Evolutionary conservation across 2,888 invertebrate genomes (phyloP).

Genomic region (Platynereis dumerilii): DNA sequence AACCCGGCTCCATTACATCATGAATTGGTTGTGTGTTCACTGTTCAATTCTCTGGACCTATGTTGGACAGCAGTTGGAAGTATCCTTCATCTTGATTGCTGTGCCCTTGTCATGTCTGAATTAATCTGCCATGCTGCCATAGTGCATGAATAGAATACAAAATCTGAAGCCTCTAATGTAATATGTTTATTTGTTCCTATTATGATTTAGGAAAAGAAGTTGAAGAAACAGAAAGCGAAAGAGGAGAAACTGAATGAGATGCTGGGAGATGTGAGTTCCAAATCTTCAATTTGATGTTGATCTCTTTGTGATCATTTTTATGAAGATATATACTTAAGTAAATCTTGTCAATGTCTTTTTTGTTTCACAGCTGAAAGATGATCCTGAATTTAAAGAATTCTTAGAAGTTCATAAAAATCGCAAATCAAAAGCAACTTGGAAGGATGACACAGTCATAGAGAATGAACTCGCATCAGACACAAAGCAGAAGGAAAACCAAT

Average conservation of each 20-base stretch:
- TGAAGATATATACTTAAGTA: background rate
- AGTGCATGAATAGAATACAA: too few species aligned
- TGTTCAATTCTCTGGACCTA: too few species aligned
- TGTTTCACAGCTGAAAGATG: conserved; percentile 67
- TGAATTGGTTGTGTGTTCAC: too few species aligned
- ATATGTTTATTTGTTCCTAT: too few species aligned
- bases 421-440: conserved; percentile 65
- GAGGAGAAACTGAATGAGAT: conserved; percentile 53
- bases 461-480: too few species aligned
- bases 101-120: too few species aligned
- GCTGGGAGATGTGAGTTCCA: conserved; percentile 70
- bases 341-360: conserved; percentile 13
- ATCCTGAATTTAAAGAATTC: conserved; percentile 88
- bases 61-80: too few species aligned
- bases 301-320: background rate
- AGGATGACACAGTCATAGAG: conserved; percentile 64
- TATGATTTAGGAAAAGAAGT: conserved; percentile 30
- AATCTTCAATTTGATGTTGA: background rate
- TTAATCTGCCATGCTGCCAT: too few species aligned
- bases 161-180: too few species aligned
- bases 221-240: conserved; percentile 57
- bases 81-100: too few species aligned
- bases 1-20: too few species aligned
- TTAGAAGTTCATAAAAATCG: conserved; percentile 79
- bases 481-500: background rate